Conservation (phyloP, 2,888 invertebrate species). For the Didymodactylos carnosus region DNA sequence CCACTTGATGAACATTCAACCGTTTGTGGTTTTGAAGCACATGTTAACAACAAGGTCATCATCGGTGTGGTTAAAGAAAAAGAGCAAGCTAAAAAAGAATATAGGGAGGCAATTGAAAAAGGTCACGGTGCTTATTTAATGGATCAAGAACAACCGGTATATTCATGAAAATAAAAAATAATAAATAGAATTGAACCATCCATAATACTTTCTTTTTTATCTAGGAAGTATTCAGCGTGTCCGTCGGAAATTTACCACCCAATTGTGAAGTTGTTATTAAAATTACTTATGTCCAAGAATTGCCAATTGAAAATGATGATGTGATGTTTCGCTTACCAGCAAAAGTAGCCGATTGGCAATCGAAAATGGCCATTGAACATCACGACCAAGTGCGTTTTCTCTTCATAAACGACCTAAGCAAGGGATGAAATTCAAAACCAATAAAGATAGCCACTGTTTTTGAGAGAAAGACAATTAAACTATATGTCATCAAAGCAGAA, state of each 20-base stretch:
- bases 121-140: constrained; percentile 36
- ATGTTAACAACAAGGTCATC: constrained; percentile 34
- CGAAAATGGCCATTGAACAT: constrained; percentile 20
- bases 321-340: constrained; percentile 30
- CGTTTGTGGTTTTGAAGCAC: constrained; percentile 36
- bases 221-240: constrained; percentile 34
- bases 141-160: constrained; percentile 34
- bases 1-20: constrained; percentile 33
- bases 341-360: constrained; percentile 30
- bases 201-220: too few species aligned
- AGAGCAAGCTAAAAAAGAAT: constrained; percentile 30
- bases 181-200: too few species aligned
- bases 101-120: constrained; percentile 31
- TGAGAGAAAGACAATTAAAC: too few species aligned
- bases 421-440: too few species aligned
- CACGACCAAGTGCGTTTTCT: background rate
- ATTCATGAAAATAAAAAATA: too few species aligned
- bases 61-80: constrained; percentile 34
- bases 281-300: constrained; percentile 34
- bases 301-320: constrained; percentile 30
- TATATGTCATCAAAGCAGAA: too few species aligned
- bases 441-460: too few species aligned
- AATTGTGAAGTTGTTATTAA: constrained; percentile 30
- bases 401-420: too few species aligned
- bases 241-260: constrained; percentile 34